Conservation (phyloP, 1,140 invertebrate genomes). For the Hylaeus anthracinus region DNA sequence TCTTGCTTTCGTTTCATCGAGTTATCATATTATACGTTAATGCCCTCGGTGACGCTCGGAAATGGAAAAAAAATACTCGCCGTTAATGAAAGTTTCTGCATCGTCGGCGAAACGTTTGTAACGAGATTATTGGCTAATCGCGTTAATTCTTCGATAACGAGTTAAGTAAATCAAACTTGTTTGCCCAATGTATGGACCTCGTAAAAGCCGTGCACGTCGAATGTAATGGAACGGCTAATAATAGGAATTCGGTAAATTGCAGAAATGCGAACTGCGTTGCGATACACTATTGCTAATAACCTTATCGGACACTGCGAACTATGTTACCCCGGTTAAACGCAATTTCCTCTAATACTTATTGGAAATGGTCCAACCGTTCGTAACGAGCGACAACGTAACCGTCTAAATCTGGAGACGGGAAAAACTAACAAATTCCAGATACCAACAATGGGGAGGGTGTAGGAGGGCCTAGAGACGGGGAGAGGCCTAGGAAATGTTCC, state of each 20-base stretch:
- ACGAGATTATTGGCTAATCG: slow-evolving; percentile 43
- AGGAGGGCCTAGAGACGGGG: too few species aligned
- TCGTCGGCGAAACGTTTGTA: neutral
- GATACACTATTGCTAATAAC: slow-evolving; percentile 17
- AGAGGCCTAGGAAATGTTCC: too few species aligned
- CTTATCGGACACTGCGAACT: neutral
- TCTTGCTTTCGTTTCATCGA: neutral
- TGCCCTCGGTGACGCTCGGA: neutral
- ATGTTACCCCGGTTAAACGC: neutral
- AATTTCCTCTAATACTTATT: neutral
- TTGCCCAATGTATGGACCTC: slow-evolving; percentile 29
- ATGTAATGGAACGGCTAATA: slow-evolving; percentile 34
- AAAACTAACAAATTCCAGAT: neutral
- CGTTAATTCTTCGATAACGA: slow-evolving; percentile 53
- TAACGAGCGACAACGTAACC: too few species aligned
- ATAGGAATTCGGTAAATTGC: slow-evolving; percentile 39
- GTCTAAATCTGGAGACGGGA: too few species aligned
- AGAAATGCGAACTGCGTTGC: slow-evolving; percentile 5
- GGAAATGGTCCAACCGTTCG: neutral
- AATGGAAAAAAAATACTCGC: slow-evolving; percentile 1
- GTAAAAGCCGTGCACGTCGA: slow-evolving; percentile 22
- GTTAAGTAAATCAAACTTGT: slow-evolving; percentile 57
- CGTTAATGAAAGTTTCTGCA: neutral
- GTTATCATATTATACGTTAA: neutral
- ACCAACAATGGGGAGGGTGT: too few species aligned